Evolutionary conservation across 2,888 invertebrate genomes (phyloP).

Genomic region (Epistrophe eligans): DNA sequence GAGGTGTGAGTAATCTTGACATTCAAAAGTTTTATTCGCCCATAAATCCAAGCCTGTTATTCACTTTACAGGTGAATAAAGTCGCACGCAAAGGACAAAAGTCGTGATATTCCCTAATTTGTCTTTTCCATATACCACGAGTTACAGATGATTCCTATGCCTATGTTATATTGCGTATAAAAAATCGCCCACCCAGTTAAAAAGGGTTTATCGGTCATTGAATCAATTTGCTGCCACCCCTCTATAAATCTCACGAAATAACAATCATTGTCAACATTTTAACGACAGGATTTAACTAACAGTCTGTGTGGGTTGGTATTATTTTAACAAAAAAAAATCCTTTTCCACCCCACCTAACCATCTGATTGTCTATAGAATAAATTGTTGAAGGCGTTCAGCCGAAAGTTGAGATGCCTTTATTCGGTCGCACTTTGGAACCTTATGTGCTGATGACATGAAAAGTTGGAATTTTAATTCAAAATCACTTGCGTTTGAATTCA

Average conservation of each 20-base stretch:
- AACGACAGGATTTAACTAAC: slow-evolving; percentile 47
- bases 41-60: slow-evolving; percentile 54
- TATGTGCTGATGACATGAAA: slow-evolving; percentile 75
- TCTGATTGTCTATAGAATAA: slow-evolving; percentile 43
- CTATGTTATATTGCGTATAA: slow-evolving; percentile 33
- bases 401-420: slow-evolving; percentile 62
- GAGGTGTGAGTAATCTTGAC: slow-evolving; percentile 58
- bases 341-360: slow-evolving; percentile 31
- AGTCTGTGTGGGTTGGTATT: slow-evolving; percentile 14
- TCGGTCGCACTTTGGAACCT: slow-evolving; percentile 58
- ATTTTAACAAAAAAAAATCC: slow-evolving; percentile 14
- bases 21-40: slow-evolving; percentile 35
- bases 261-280: slow-evolving; percentile 68
- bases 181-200: slow-evolving; percentile 50
- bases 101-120: slow-evolving; percentile 72
- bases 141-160: slow-evolving; percentile 66
- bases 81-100: slow-evolving; percentile 70
- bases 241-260: slow-evolving; percentile 50
- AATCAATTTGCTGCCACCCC: slow-evolving; percentile 62
- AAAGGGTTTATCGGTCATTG: slow-evolving; percentile 63
- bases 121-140: slow-evolving; percentile 59
- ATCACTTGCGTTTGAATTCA: slow-evolving; percentile 52
- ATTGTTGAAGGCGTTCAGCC: slow-evolving; percentile 67
- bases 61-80: slow-evolving; percentile 53
- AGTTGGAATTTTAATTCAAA: slow-evolving; percentile 73